Evolutionary conservation across 2,888 invertebrate genomes (phyloP).

Genomic region (Cosmorhoe ocellata): DNA sequence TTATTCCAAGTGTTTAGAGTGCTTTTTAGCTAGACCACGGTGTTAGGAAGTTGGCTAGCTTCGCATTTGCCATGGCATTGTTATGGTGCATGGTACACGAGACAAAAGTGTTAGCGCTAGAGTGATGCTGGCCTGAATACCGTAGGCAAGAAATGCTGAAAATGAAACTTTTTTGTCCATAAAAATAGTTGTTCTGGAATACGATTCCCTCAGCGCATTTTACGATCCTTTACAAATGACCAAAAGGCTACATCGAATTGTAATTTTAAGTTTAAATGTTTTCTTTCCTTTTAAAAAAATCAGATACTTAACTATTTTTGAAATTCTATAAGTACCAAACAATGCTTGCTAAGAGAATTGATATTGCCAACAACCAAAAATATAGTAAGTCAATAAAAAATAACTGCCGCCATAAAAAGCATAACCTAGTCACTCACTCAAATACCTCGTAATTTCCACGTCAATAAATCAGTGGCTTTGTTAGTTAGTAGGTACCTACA

Average conservation of each 20-base stretch:
- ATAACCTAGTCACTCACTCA: not conserved
- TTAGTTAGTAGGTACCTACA: not conserved
- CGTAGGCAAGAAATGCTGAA: conserved; percentile 21
- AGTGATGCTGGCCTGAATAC: conserved; percentile 31
- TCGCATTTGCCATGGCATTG: conserved; percentile 29
- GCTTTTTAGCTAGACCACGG: conserved; percentile 31
- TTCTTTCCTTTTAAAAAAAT: no score
- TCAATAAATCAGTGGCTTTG: conserved; percentile 14
- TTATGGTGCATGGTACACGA: conserved; percentile 27
- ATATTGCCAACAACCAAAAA: conserved; percentile 21
- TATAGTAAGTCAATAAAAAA: conserved; percentile 27
- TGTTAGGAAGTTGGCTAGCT: conserved; percentile 14
- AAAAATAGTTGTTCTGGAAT: not conserved
- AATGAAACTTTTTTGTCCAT: conserved; percentile 19
- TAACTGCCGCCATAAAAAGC: conserved; percentile 20
- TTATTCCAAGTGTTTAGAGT: conserved; percentile 45
- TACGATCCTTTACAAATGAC: no score
- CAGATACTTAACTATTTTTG: no score
- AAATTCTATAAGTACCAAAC: not conserved
- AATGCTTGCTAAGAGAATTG: conserved; percentile 19
- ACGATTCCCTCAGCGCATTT: no score
- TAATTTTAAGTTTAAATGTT: no score
- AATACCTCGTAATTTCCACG: conserved; percentile 5
- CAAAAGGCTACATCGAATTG: no score
- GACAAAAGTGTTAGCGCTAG: conserved; percentile 16